Evolutionary conservation across 2,113 vertebrate genomes (phyloP), one percentile per base, ranked within the genome.

Genomic region (Gracilinanus agilis): DNA sequence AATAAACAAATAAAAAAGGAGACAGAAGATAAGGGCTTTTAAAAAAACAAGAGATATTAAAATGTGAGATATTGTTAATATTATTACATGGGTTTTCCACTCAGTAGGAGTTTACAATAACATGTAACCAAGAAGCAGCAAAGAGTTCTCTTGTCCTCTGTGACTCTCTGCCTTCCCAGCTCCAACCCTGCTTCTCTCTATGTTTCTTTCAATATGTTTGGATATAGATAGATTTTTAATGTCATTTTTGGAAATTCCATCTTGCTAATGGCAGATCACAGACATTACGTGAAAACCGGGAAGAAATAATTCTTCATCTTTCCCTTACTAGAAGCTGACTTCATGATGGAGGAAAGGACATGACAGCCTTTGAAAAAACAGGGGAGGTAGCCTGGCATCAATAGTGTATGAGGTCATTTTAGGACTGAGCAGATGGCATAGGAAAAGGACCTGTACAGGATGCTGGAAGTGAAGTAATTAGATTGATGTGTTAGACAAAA

Each of bases 291-390:
- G 67, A 83, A 83, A 83, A 40, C 16, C 34, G n/a, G 67, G 19
- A 83, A 83, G 34, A 83, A 83, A 83, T 40, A 34, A 83, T 83
- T 83, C 34, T 40, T 83, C 67, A 40, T 13, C 21, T 83, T 83
- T 25, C 67, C 67, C n/a, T 83, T 83, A 83, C 34, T 40, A 21
- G 67, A 83, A 83, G 16, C 34, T 54, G 29, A 94, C 40, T 56
- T 92, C 90, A 58, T 90, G n/a, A 90, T 83, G 27, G 44, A 94
- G n/a, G 44, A 11, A 90, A 94, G 56, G 90, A 29, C 89, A 91
- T 44, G 89, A 90, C 1, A 53, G 53, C 34, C 16, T 27, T 83
- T 83, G 75, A 54, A 89, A 56, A 91, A 95, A 91, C 56, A 27
- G 10, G 67, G 54, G 58, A 93, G 55, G 83, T 24, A 53, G 0